Evolutionary conservation across 2,888 invertebrate species (phyloP).

Genomic region (Apotomis capreana): DNA sequence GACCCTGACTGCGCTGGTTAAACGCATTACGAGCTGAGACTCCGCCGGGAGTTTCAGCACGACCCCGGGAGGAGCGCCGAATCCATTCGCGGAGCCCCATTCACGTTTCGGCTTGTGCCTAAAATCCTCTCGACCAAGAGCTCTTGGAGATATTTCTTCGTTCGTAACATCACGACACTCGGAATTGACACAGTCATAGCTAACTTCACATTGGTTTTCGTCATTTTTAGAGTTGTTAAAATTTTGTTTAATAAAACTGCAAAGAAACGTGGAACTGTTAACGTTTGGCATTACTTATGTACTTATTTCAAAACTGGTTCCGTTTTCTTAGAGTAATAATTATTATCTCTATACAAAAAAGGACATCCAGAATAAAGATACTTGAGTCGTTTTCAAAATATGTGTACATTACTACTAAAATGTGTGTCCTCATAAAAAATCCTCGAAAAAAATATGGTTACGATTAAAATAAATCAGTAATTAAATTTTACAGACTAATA

Average conservation of each 20-base stretch:
- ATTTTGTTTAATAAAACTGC: constrained; percentile 17
- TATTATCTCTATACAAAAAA: too few species aligned
- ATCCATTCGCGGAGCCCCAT: constrained; percentile 14
- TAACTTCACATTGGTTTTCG: background rate
- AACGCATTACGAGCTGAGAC: constrained; percentile 64
- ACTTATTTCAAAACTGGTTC: too few species aligned
- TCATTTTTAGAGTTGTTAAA: background rate
- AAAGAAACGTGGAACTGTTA: background rate
- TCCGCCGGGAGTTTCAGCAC: constrained; percentile 66
- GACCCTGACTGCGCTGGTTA: constrained; percentile 34
- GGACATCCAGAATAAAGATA: too few species aligned
- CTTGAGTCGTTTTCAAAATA: too few species aligned
- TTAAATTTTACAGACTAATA: too few species aligned
- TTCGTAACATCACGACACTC: background rate
- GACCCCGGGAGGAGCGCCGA: constrained; percentile 55
- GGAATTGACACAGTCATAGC: background rate
- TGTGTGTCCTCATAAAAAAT: too few species aligned
- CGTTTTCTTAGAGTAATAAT: too few species aligned
- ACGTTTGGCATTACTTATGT: background rate
- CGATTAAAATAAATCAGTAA: too few species aligned
- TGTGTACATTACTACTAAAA: too few species aligned
- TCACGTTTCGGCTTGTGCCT: background rate
- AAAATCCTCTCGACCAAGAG: background rate
- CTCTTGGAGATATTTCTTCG: background rate
- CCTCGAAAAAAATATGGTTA: too few species aligned